phyloP scores from a whole-genome alignment of 2,888 invertebrate genomes.

The Noctua janthina region DNA sequence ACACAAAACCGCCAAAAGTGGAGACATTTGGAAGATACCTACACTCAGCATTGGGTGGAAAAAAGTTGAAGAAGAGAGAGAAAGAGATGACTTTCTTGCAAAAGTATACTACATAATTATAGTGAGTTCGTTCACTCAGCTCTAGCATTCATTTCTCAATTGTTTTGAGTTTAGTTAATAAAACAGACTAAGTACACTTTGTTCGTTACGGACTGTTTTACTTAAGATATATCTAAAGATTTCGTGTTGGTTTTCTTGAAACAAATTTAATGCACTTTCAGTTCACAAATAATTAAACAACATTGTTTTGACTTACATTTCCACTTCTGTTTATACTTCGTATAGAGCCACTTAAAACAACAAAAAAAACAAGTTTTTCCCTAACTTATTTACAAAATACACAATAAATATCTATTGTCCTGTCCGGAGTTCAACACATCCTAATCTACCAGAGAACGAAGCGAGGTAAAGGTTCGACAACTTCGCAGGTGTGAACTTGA shows the following conservation, averaged over 20 bases:
- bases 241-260: slow-evolving; percentile 2
- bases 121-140: not conserved
- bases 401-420: slow-evolving; percentile 36
- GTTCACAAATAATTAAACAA: not conserved
- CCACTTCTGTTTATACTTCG: not conserved
- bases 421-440: slow-evolving; percentile 39
- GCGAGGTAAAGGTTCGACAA: slow-evolving; percentile 52
- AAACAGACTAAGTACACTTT: not conserved
- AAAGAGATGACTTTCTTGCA: too few relatives aligned
- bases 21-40: too few relatives aligned
- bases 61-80: too few relatives aligned
- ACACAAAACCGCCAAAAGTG: too few relatives aligned
- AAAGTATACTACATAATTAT: too few relatives aligned
- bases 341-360: not conserved
- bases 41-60: too few relatives aligned
- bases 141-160: not conserved
- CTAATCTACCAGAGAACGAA: slow-evolving; percentile 58
- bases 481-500: slow-evolving; percentile 69
- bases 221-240: slow-evolving; percentile 28
- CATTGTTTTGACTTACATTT: not conserved
- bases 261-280: slow-evolving; percentile 12
- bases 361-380: not conserved
- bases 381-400: not conserved
- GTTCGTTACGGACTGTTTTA: slow-evolving; percentile 3
- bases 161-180: not conserved